phyloP scores from a whole-genome alignment of 2,113 vertebrate genomes.

The Ophthalmotilapia sp. region DNA sequence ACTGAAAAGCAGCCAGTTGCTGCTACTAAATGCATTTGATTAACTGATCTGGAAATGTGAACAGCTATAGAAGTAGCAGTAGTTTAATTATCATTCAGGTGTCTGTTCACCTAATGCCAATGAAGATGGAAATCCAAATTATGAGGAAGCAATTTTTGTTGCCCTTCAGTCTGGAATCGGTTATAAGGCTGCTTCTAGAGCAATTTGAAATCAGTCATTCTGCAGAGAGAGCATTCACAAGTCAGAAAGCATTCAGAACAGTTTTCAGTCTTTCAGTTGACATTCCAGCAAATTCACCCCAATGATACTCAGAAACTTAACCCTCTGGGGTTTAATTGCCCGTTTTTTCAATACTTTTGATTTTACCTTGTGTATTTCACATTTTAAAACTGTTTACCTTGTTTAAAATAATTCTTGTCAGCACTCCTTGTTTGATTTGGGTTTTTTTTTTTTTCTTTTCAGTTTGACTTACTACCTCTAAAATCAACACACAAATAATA shows the following conservation, averaged over 20 bases:
- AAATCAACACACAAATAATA: background rate
- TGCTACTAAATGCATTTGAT: background rate
- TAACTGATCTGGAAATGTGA: background rate
- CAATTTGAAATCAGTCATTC: background rate
- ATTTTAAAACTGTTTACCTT: background rate
- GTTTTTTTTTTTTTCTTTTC: fast-evolving
- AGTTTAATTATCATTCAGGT: fast-evolving
- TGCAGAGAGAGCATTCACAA: background rate
- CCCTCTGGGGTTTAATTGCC: background rate
- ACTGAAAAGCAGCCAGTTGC: background rate
- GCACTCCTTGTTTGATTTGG: fast-evolving
- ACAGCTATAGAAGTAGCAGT: background rate
- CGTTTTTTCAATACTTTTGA: fast-evolving
- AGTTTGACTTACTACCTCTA: background rate
- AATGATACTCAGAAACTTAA: background rate
- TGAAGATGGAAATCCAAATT: background rate
- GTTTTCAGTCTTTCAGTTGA: background rate
- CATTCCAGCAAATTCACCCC: fast-evolving
- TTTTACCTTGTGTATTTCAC: background rate
- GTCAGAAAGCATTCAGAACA: background rate
- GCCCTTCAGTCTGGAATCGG: fast-evolving
- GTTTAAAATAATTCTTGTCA: background rate
- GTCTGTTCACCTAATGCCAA: background rate
- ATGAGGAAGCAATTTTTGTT: background rate
- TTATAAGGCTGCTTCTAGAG: background rate